phyloP scores from a whole-genome alignment of 2,113 vertebrate species.

The Siniperca chuatsi region DNA sequence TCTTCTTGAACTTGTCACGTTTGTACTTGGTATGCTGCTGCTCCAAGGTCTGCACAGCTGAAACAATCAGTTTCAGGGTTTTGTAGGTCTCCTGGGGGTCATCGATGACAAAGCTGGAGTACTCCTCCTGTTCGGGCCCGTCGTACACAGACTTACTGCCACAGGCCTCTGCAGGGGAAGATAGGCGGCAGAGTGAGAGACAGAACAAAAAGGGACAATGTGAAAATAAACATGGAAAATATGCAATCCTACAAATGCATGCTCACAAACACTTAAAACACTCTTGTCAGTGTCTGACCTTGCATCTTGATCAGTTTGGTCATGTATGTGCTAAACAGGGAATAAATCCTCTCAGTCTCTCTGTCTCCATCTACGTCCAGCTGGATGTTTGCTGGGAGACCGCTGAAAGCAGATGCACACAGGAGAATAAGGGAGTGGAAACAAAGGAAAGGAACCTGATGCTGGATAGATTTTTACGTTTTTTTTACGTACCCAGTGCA shows the following conservation, averaged over 20 bases:
- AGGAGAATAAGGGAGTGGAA: constrained; percentile 29
- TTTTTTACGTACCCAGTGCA: constrained; percentile 91
- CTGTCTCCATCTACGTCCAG: constrained; percentile 97
- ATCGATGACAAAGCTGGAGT: constrained; percentile 95
- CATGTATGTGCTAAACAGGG: constrained; percentile 94
- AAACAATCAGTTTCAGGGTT: constrained; percentile 91
- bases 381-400: constrained; percentile 97
- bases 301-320: constrained; percentile 97
- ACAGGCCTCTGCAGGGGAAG: constrained; percentile 90
- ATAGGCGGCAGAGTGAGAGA: constrained; percentile 10
- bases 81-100: constrained; percentile 98
- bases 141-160: constrained; percentile 97
- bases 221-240: not conserved
- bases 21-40: constrained; percentile 95
- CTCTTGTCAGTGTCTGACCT: constrained; percentile 84
- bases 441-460: constrained; percentile 3
- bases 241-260: not conserved
- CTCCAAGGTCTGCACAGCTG: constrained; percentile 91
- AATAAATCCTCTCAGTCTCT: constrained; percentile 97
- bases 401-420: constrained; percentile 79
- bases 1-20: constrained; percentile 97
- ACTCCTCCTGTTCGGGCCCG: constrained; percentile 96
- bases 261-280: not conserved
- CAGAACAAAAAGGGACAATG: not conserved
- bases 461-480: not conserved